Evolutionary conservation across 2,113 vertebrate species (phyloP).

Genomic region (Actenoides lindsayi): DNA sequence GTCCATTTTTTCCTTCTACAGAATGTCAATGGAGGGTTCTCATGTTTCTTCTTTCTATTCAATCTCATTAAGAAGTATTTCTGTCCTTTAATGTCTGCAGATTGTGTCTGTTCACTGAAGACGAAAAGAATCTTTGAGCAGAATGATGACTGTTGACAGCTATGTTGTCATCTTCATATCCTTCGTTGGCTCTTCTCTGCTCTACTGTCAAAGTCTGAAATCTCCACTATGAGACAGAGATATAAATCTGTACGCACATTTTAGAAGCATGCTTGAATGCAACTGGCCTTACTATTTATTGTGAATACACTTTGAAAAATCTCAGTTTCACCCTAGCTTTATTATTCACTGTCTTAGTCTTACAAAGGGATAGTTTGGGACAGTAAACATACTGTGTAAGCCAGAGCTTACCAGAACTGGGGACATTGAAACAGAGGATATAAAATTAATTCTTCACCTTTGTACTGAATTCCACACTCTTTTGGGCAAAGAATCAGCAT

Average conservation of each 20-base stretch:
- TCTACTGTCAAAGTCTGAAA: background rate
- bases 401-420: background rate
- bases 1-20: background rate
- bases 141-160: background rate
- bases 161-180: background rate
- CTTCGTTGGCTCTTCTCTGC: background rate
- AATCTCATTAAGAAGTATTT: background rate
- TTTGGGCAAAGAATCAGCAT: background rate
- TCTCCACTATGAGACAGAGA: background rate
- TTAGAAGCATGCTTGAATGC: background rate
- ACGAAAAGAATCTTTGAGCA: background rate
- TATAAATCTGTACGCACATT: background rate
- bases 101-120: background rate
- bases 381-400: background rate
- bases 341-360: background rate
- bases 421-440: background rate
- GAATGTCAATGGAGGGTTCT: background rate
- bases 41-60: background rate
- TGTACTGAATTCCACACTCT: background rate
- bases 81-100: background rate
- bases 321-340: background rate
- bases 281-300: background rate
- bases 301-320: background rate
- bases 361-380: background rate
- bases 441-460: background rate